phyloP scores from a whole-genome alignment of 2,888 invertebrate genomes.

The Drosophila neotestacea region DNA sequence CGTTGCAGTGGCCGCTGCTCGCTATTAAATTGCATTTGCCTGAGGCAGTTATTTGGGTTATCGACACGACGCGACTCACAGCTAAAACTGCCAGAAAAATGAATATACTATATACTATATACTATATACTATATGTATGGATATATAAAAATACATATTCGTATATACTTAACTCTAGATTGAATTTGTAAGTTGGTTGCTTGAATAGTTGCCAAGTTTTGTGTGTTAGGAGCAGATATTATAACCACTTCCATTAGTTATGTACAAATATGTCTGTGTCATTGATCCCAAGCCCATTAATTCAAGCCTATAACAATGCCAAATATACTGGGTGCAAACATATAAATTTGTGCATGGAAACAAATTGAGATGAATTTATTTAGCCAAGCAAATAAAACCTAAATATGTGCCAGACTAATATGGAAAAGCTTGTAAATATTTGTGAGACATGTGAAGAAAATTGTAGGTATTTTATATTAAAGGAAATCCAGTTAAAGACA shows the following conservation, averaged over 20 bases:
- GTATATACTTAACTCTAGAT: constrained; percentile 11
- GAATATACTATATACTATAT: not conserved
- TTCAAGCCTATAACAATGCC: constrained; percentile 6
- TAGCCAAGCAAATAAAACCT: not conserved
- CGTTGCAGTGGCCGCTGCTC: constrained; percentile 53
- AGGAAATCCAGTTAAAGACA: no score
- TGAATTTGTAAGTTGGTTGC: constrained; percentile 10
- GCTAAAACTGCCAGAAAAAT: constrained; percentile 11
- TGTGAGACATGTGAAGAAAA: no score
- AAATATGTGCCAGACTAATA: no score
- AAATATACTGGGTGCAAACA: constrained; percentile 9
- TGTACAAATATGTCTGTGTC: constrained; percentile 13
- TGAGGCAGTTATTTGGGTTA: constrained; percentile 62
- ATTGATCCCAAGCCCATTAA: constrained; percentile 33
- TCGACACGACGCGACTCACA: constrained; percentile 49
- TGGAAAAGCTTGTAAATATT: no score
- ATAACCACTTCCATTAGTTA: constrained; percentile 2
- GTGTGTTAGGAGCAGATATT: not conserved
- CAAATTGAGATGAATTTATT: constrained; percentile 5
- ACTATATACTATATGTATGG: constrained; percentile 9
- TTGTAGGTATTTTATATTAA: no score
- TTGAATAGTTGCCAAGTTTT: no score
- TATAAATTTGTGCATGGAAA: constrained; percentile 13
- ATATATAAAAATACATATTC: not conserved
- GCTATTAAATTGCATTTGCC: constrained; percentile 63